phyloP scores from a whole-genome alignment of 2,888 invertebrate genomes.

The Himalopsyche anomala region DNA sequence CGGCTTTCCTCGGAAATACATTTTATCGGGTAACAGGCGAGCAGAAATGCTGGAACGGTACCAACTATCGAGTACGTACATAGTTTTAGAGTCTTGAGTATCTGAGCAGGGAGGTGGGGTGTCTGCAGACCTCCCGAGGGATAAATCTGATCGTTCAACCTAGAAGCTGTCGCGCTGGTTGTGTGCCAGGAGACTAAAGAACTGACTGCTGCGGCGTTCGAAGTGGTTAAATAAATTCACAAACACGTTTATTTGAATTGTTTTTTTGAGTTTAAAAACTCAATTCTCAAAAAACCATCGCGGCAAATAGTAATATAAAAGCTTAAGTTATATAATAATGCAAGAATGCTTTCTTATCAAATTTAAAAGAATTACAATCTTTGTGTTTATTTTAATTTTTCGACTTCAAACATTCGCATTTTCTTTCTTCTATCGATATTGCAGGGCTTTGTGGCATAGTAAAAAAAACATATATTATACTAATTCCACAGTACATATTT shows the following conservation, averaged over 20 bases:
- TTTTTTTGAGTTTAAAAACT: no score
- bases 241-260: not conserved
- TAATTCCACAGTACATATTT: no score
- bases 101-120: not conserved
- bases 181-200: constrained; percentile 30
- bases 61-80: not conserved
- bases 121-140: constrained; percentile 17
- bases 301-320: no score
- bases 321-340: no score
- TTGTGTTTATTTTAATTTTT: no score
- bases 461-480: no score
- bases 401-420: no score
- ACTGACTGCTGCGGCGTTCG: not conserved
- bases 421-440: no score
- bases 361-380: no score
- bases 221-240: constrained; percentile 29
- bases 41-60: constrained; percentile 3
- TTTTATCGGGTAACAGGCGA: constrained; percentile 38
- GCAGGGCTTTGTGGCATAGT: no score
- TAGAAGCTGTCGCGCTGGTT: constrained; percentile 35
- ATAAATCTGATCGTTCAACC: constrained; percentile 39
- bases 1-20: constrained; percentile 17
- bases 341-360: no score
- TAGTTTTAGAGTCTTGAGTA: not conserved
- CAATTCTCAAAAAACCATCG: no score